A percentile compares a stretch with the other conserved stretches of the same genome.
Conservation (phyloP, 2,888 invertebrate species). For the Ptychoptera albimana region DNA sequence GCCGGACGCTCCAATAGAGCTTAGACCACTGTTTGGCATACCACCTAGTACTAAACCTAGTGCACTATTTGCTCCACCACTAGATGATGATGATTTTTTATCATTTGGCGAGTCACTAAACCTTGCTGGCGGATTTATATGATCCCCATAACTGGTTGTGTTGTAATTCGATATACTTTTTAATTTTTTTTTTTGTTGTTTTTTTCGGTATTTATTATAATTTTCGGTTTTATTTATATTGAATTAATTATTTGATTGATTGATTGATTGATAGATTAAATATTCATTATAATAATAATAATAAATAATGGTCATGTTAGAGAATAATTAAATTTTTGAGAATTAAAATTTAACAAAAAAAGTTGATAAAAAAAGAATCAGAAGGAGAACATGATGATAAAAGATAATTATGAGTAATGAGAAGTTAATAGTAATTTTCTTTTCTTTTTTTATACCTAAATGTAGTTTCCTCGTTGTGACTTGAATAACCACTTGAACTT, state of each 20-base stretch:
- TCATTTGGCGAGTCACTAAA: constrained; percentile 47
- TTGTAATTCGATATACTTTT: constrained; percentile 56
- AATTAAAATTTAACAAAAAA: too few relatives aligned
- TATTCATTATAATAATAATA: background rate
- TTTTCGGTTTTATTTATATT: background rate
- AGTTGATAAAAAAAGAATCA: too few relatives aligned
- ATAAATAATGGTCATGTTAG: background rate
- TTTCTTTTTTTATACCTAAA: constrained; percentile 43
- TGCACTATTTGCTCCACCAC: too few relatives aligned
- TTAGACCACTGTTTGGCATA: too few relatives aligned
- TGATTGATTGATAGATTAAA: background rate
- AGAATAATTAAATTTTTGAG: too few relatives aligned
- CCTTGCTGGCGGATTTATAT: constrained; percentile 71
- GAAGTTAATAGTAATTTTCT: too few relatives aligned
- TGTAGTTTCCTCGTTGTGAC: constrained; percentile 72
- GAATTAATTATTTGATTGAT: background rate
- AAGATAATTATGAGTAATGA: too few relatives aligned
- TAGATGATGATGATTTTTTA: constrained; percentile 10
- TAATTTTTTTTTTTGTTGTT: constrained; percentile 6
- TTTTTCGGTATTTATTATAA: background rate
- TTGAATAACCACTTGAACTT: constrained; percentile 66
- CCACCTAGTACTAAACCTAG: too few relatives aligned
- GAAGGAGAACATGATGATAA: too few relatives aligned
- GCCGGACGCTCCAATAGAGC: too few relatives aligned
- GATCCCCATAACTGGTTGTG: constrained; percentile 57